Conservation (phyloP, 23 tunicate species). For the Botrylloides violaceus region DNA sequence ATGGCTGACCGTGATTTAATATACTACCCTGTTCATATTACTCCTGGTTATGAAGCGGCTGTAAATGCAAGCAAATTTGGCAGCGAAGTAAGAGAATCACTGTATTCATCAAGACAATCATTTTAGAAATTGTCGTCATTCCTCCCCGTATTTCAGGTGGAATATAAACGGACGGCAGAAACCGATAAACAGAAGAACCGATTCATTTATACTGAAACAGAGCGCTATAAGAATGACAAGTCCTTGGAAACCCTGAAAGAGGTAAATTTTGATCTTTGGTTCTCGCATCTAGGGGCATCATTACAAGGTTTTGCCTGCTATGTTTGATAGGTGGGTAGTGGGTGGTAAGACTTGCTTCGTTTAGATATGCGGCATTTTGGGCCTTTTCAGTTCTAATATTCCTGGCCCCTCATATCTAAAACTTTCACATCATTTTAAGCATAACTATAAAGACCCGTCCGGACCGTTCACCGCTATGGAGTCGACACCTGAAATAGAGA, state of each 20-base stretch:
- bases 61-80: slow-evolving; percentile 61
- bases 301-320: too few relatives aligned
- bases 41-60: slow-evolving; percentile 94
- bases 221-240: slow-evolving; percentile 50
- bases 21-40: slow-evolving; percentile 89
- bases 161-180: slow-evolving; percentile 47
- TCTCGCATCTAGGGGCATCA: too few relatives aligned
- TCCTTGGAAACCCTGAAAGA: slow-evolving; percentile 45
- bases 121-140: not conserved
- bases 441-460: slow-evolving; percentile 13
- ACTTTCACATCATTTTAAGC: not conserved
- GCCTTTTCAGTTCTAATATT: too few relatives aligned
- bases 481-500: slow-evolving; percentile 62
- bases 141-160: slow-evolving; percentile 19
- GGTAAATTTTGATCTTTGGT: slow-evolving; percentile 28
- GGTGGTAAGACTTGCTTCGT: too few relatives aligned
- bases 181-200: slow-evolving; percentile 42
- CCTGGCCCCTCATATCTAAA: not conserved
- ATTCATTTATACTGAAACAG: slow-evolving; percentile 67
- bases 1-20: slow-evolving; percentile 59
- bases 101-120: not conserved
- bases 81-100: slow-evolving; percentile 48
- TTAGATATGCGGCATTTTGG: too few relatives aligned
- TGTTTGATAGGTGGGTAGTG: too few relatives aligned
- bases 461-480: slow-evolving; percentile 40